Evolutionary conservation across 2,888 invertebrate genomes (phyloP).

Genomic region (Dolichopus griseipennis): DNA sequence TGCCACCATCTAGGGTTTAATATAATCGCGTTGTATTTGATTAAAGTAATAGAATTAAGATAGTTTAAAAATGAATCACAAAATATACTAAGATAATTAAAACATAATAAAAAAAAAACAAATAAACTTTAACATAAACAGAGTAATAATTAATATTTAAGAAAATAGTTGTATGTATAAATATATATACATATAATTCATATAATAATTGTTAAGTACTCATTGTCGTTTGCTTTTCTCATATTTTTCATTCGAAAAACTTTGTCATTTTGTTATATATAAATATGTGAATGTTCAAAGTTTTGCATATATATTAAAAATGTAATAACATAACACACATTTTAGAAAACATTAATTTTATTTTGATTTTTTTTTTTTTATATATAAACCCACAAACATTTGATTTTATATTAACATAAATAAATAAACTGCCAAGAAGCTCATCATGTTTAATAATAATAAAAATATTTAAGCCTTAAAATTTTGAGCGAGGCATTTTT

Average conservation of each 20-base stretch:
- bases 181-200: not conserved
- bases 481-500: slow-evolving; percentile 2
- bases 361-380: not conserved
- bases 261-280: too few species aligned
- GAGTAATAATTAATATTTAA: not conserved
- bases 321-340: not conserved
- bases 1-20: not conserved
- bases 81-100: not conserved
- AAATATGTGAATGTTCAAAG: too few species aligned
- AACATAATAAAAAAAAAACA: not conserved
- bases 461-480: not conserved
- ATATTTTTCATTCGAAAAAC: too few species aligned
- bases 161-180: not conserved
- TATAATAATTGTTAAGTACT: not conserved
- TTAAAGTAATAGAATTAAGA: not conserved
- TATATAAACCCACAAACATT: not conserved
- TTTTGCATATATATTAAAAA: too few species aligned
- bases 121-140: too few species aligned
- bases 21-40: not conserved
- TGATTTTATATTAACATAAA: not conserved
- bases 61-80: not conserved
- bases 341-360: not conserved
- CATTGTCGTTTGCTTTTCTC: too few species aligned
- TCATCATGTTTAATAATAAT: not conserved
- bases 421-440: slow-evolving; percentile 6